Base-by-base conservation (phyloP, 92 coral and sea anemone species). In the Pocillopora meandrina region DNA sequence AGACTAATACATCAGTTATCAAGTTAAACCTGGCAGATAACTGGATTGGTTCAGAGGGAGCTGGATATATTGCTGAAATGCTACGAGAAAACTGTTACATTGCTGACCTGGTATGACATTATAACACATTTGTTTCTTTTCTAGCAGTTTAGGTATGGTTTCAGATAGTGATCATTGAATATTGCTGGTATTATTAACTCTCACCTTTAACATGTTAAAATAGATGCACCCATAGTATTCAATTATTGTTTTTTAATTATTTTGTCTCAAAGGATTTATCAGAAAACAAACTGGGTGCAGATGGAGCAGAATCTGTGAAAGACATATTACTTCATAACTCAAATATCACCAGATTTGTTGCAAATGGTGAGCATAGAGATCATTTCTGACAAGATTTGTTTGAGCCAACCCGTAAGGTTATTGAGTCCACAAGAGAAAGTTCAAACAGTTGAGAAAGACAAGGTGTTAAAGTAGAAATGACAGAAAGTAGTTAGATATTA, bases 61-160 rank as follows among this genome's bases (percentile, higher is more conserved):
- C 91, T 42, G 92, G 98, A 6, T 97, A 91, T 61, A 83, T 97
- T 73, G 95, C 99, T 9, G 99, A 97, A 75, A 97, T 97, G 99
- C 87, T 97, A 26, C 89, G 93, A 81, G 99, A 97, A 95, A 97
- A 97, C 88, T 97, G 99, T 79, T 97, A 97, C 68, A 93, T 97
- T 19, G 85, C 99, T 49, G 96, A 92, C 59, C 87, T 97, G 84
- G 99, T 97, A 89, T 83, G 95, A 79, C 8, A 57, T 59, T 12
- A 13, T 7, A 9, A 59, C 55, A 42, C 5, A 42, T 42, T 7
- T 3, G 52, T 7, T 42, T 42, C 8, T 42, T 42, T 42, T 42
- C 5, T 42, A 7, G 52, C 4, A 42, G 52, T 42, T 42, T 42
- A 42, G 52, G 52, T 3, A 42, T 42, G 52, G 52, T 42, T 42